Conservation (phyloP, 1,140 invertebrate genomes). For the Drosophila kohkoa region DNA sequence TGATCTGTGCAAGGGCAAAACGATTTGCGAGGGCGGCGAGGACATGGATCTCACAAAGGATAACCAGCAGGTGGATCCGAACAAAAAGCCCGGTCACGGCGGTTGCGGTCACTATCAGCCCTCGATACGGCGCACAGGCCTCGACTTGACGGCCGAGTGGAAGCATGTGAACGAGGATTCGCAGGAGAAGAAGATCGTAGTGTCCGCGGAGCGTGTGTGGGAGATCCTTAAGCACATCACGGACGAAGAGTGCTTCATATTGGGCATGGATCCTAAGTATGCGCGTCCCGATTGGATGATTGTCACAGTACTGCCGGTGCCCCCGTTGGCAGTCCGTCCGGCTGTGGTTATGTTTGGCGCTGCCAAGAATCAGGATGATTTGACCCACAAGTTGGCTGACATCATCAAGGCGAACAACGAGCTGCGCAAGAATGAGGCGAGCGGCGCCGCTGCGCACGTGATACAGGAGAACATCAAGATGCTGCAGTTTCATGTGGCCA, state of each 20-base stretch:
- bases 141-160: conserved; percentile 98
- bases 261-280: conserved; percentile 98
- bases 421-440: conserved; percentile 96
- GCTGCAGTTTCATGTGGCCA: conserved; percentile 99
- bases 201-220: conserved; percentile 97
- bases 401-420: conserved; percentile 99
- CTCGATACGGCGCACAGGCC: conserved; percentile 93
- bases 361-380: conserved; percentile 99
- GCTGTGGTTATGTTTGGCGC: conserved; percentile 99
- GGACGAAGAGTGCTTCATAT: conserved; percentile 98
- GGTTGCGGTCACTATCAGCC: conserved; percentile 99
- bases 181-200: conserved; percentile 96
- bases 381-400: conserved; percentile 99
- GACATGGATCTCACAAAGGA: conserved; percentile 97
- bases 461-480: conserved; percentile 98
- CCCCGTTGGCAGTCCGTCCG: conserved; percentile 96
- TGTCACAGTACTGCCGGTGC: conserved; percentile 98
- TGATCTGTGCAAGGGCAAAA: conserved; percentile 99
- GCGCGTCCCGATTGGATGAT: conserved; percentile 99
- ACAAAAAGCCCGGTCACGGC: conserved; percentile 93
- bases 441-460: conserved; percentile 98
- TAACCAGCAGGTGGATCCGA: conserved; percentile 85
- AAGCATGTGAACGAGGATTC: conserved; percentile 99
- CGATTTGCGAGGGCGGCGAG: conserved; percentile 99
- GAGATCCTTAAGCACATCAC: conserved; percentile 99